Percentiles rank a stretch among this genome's conserved stretches.
Conservation (phyloP, 2,797 vertebrate genomes). For the Loriculus beryllinus region DNA sequence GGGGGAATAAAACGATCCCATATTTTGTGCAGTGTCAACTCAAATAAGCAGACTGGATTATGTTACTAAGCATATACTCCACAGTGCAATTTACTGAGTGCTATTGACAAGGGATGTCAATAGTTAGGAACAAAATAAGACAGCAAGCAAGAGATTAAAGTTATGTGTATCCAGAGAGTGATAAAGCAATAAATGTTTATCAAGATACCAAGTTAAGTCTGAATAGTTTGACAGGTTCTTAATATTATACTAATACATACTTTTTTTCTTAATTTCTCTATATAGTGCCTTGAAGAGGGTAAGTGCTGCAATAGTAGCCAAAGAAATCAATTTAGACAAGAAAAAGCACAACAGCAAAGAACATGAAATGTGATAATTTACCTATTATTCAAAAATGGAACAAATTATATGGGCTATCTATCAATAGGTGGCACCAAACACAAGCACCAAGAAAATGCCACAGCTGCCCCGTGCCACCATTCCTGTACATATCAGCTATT, state of each 20-base stretch:
- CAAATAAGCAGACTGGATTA: neutral
- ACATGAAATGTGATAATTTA: neutral
- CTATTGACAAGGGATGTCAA: neutral
- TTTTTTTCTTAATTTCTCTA: neutral
- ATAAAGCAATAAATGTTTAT: neutral
- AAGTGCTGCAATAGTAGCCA: neutral
- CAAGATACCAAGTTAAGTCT: neutral
- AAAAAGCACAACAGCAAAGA: neutral
- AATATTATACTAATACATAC: neutral
- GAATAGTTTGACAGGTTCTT: neutral
- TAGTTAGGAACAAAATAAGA: neutral
- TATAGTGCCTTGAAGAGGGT: neutral
- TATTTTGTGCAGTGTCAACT: neutral
- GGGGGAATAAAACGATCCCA: neutral
- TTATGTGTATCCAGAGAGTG: neutral
- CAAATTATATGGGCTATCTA: neutral
- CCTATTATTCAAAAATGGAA: neutral
- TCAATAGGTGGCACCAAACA: slow-evolving; percentile 57
- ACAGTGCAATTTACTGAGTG: neutral
- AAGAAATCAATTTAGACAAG: neutral
- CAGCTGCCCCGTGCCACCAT: neutral
- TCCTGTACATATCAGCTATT: neutral
- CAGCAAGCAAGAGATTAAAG: neutral
- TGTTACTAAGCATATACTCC: neutral
- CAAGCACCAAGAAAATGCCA: neutral